These are phyloP conservation scores for Tenebrio molitor DNA, from an alignment of 1,140 invertebrate genomes.

Conservation along the genomic window DNA sequence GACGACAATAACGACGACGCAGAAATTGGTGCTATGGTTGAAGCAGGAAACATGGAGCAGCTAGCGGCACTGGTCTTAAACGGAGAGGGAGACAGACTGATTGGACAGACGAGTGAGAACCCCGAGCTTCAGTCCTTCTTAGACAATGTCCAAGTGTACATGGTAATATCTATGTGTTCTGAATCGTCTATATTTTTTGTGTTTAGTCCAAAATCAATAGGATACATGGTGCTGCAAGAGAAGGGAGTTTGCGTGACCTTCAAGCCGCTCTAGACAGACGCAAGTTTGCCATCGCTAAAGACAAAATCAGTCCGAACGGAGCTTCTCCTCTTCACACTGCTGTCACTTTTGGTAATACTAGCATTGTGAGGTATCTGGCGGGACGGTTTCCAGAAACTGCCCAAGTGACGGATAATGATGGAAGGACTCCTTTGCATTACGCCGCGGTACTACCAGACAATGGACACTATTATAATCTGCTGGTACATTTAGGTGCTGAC, in stretches of 20 bases:
- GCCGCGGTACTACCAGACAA: slow-evolving; percentile 88
- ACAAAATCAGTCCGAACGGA: slow-evolving; percentile 84
- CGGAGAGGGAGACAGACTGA: slow-evolving; percentile 84
- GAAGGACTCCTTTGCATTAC: slow-evolving; percentile 92
- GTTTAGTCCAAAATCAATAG: slow-evolving; percentile 88
- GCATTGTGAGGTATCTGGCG: slow-evolving; percentile 74
- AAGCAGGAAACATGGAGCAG: slow-evolving; percentile 88
- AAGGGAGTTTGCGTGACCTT: slow-evolving; percentile 86
- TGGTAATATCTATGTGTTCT: slow-evolving; percentile 78
- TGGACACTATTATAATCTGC: slow-evolving; percentile 88
- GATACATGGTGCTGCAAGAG: slow-evolving; percentile 88
- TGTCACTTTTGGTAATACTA: slow-evolving; percentile 83
- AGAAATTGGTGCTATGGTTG: slow-evolving; percentile 75
- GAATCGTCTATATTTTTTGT: no score
- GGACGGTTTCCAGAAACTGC: slow-evolving; percentile 89
- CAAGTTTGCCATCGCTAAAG: slow-evolving; percentile 90
- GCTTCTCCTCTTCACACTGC: slow-evolving; percentile 95
- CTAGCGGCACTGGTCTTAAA: slow-evolving; percentile 89
- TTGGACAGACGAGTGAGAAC: slow-evolving; percentile 80
- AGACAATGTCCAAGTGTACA: slow-evolving; percentile 90
- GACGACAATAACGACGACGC: slow-evolving; percentile 66
- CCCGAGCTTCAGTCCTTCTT: slow-evolving; percentile 90
- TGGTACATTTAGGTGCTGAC: slow-evolving; percentile 88
- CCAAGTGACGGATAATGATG: slow-evolving; percentile 81
- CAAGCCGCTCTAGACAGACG: slow-evolving; percentile 89